Conservation (phyloP, 2,797 vertebrate genomes). For the Megalops cyprinoides region DNA sequence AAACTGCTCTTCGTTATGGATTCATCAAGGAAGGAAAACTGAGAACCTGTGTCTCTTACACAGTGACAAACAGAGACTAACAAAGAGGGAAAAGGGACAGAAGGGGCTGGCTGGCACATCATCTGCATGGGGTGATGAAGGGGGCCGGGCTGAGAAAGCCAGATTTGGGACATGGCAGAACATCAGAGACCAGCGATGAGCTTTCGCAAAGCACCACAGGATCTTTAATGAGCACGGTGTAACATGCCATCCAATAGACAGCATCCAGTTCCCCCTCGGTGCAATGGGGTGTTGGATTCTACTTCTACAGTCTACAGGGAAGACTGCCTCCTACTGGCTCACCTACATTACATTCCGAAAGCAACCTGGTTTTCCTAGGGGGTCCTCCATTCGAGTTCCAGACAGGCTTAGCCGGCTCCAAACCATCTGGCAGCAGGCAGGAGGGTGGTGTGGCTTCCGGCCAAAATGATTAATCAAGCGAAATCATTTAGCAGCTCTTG, state of each 20-base stretch:
- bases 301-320: background rate
- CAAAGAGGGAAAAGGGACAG: background rate
- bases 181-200: background rate
- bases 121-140: background rate
- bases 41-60: background rate
- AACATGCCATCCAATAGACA: background rate
- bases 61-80: background rate
- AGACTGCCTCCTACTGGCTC: background rate
- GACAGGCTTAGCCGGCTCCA: background rate
- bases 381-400: background rate
- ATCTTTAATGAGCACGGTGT: background rate
- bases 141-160: background rate
- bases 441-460: background rate
- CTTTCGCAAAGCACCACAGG: background rate
- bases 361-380: too few species aligned
- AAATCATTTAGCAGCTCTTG: background rate
- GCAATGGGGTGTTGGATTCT: too few species aligned
- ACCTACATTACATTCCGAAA: too few species aligned
- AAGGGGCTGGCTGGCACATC: too few species aligned
- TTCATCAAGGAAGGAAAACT: background rate
- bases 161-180: background rate
- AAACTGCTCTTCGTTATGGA: background rate
- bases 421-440: background rate
- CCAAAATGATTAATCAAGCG: background rate
- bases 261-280: background rate